phyloP scores from a whole-genome alignment of 2,888 invertebrate genomes.

The Vanessa cardui region DNA sequence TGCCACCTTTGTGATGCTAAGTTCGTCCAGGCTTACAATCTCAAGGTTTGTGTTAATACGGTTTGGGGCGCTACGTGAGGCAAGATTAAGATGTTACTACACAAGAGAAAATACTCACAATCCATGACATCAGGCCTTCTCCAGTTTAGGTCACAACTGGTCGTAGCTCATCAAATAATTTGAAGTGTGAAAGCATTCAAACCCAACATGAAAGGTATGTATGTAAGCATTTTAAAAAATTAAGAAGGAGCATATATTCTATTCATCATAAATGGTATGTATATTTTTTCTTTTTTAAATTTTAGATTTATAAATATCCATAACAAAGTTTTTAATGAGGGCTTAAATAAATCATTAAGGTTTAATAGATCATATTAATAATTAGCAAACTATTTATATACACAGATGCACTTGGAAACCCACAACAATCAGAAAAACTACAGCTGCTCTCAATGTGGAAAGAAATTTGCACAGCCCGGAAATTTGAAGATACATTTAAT shows the following conservation, averaged over 20 bases:
- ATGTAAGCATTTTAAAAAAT: constrained; percentile 3
- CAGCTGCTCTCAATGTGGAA: constrained; percentile 87
- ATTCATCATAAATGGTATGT: not conserved
- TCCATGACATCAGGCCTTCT: no score
- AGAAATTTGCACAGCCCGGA: constrained; percentile 85
- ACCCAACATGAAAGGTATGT: not conserved
- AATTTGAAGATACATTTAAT: constrained; percentile 76
- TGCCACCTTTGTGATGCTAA: constrained; percentile 87
- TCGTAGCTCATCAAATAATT: no score
- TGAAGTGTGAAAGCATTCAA: not conserved
- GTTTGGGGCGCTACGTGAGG: not conserved
- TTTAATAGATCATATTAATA: not conserved
- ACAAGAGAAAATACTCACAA: no score
- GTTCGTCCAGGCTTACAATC: constrained; percentile 73
- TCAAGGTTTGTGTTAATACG: constrained; percentile 61
- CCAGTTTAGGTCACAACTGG: no score
- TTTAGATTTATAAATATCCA: not conserved
- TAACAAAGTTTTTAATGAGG: not conserved
- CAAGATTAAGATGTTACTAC: not conserved
- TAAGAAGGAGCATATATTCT: not conserved
- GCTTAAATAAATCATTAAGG: not conserved
- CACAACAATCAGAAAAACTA: constrained; percentile 89
- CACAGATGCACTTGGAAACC: constrained; percentile 84
- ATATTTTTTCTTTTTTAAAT: not conserved
- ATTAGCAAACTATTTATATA: not conserved